These are phyloP conservation scores for Chloromyia formosa DNA, from an alignment of 2,888 invertebrate genomes.

Conservation along the genomic window DNA sequence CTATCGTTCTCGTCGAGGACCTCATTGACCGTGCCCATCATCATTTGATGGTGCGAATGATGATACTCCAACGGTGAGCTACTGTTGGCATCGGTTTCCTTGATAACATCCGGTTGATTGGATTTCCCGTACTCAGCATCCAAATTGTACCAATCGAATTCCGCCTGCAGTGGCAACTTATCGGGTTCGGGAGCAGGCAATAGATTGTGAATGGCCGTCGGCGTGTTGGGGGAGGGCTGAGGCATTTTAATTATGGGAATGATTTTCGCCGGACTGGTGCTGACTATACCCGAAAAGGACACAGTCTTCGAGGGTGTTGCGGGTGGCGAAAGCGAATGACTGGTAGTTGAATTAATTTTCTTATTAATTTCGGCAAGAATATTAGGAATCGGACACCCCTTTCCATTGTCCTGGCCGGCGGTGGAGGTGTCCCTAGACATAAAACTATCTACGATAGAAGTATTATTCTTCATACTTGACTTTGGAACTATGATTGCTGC, in stretches of 20 bases:
- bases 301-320: conserved; percentile 19
- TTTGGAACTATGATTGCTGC: conserved; percentile 78
- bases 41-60: conserved; percentile 32
- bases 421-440: conserved; percentile 37
- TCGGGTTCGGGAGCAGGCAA: conserved; percentile 26
- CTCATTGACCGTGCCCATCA: conserved; percentile 34
- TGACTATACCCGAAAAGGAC: background rate
- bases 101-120: conserved; percentile 54
- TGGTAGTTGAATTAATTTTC: conserved; percentile 53
- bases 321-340: background rate
- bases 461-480: conserved; percentile 47
- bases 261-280: conserved; percentile 14
- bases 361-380: conserved; percentile 62
- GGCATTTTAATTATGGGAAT: background rate
- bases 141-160: conserved; percentile 64
- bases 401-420: background rate
- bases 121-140: conserved; percentile 62
- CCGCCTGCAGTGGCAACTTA: conserved; percentile 60
- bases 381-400: conserved; percentile 56
- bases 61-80: conserved; percentile 46
- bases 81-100: conserved; percentile 52
- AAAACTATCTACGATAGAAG: conserved; percentile 32
- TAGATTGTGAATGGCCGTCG: background rate
- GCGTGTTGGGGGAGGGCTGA: background rate
- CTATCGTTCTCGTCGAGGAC: conserved; percentile 25